Base-by-base conservation (phyloP, 1,140 invertebrate genomes). In the Drosophila asahinai region DNA sequence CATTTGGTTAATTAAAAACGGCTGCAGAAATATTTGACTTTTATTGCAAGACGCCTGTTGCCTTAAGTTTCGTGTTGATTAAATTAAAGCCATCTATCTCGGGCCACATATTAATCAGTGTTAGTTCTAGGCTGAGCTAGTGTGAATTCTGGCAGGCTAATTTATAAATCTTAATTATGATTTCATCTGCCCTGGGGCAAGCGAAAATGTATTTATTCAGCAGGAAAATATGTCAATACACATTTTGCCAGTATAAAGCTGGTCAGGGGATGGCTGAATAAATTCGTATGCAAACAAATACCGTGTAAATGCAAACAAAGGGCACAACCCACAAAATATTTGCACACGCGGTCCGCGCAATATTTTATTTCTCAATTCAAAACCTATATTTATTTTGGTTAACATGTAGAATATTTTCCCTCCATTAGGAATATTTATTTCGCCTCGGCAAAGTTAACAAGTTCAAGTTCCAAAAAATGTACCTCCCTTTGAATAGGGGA, bases 1-100 rank as follows among this genome's bases (percentile, higher is more conserved):
- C 52, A 74, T 74, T 74, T 73, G 68, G 71, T 74, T 74, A 74
- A 74, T 73, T 74, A 74, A 74, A 74, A 74, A 73, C 22, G 70
- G 38, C 67, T 61, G 67, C 33, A 30, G 38, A 73, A 73, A 45
- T 43, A 52, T 73, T 52, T 73, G 70, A 73, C 45, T 73, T 73
- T 73, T 73, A 73, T 73, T 12, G 47, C n/a, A 17, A 38, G 38
- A 17, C 27, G 67, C 45, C 67, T 72, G 64, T 72, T 58, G 43
- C 68, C 48, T 43, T 14, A 64, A 47, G 63, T 65, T 33, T 62
- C 43, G 42, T 38, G 57, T 62, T 66, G 64, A 66, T 66, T 61
- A 48, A 66, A 66, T 68, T 55, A 67, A 38, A 40, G 17, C 14
- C 38, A 43, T 52, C 30, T 36, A 40, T 54, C 49, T 48, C 22